Percentiles rank a stretch among this genome's conserved stretches.
Evolutionary conservation across 1,140 invertebrate species (phyloP).

Genomic region (Drosophila oshimai): DNA sequence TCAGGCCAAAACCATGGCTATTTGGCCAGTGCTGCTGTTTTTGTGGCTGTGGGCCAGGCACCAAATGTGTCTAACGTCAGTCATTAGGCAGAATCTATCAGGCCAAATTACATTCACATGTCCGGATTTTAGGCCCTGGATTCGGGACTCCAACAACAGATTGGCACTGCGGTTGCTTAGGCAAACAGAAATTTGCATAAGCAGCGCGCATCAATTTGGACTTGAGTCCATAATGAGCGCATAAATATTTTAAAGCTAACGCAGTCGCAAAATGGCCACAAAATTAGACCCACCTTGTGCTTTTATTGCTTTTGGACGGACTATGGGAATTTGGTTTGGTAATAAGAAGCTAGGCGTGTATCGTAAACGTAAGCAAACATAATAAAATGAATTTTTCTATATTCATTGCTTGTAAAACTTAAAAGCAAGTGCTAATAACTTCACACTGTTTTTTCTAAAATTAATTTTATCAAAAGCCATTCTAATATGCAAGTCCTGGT

Average conservation of each 20-base stretch:
- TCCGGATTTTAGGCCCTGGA: neutral
- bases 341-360: too few relatives aligned
- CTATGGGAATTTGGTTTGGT: conserved; percentile 13
- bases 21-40: too few relatives aligned
- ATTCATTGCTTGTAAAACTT: too few relatives aligned
- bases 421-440: too few relatives aligned
- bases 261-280: conserved; percentile 57
- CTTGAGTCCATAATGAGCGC: conserved; percentile 61
- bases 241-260: conserved; percentile 76
- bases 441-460: too few relatives aligned
- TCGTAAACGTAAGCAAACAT: too few relatives aligned
- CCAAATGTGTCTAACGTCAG: conserved; percentile 73
- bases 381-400: too few relatives aligned
- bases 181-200: conserved; percentile 75
- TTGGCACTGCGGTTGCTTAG: conserved; percentile 63
- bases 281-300: conserved; percentile 7
- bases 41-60: conserved; percentile 27
- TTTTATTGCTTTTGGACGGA: too few relatives aligned
- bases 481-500: too few relatives aligned
- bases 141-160: conserved; percentile 48
- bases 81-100: conserved; percentile 73
- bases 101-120: conserved; percentile 63
- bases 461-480: too few relatives aligned
- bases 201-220: conserved; percentile 68
- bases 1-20: neutral